Conservation (phyloP, 2,113 vertebrate species). For the Odontophorus gujanensis region DNA sequence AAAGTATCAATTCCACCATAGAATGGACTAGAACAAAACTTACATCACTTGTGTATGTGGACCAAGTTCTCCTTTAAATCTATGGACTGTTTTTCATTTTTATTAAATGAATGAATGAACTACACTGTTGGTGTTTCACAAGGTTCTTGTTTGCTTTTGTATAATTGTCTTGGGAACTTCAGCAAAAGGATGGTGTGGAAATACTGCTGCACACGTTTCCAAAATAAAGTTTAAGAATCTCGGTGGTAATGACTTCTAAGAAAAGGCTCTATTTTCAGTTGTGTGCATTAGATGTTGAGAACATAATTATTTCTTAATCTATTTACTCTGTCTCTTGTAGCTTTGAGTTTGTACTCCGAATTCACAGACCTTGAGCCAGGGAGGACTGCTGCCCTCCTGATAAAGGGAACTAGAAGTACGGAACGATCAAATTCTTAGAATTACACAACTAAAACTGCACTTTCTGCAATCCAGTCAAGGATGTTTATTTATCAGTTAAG, state of each 20-base stretch:
- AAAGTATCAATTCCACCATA: constrained; percentile 28
- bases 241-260: background rate
- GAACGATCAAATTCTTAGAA: background rate
- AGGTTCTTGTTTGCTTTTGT: background rate
- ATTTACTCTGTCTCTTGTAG: constrained; percentile 6
- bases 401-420: background rate
- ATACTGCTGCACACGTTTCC: constrained; percentile 42
- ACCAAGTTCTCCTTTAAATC: constrained; percentile 73
- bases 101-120: constrained; percentile 64
- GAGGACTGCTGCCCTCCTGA: background rate
- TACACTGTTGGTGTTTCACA: constrained; percentile 42
- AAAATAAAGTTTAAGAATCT: constrained; percentile 46
- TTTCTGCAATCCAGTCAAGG: background rate
- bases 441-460: background rate
- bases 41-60: background rate
- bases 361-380: background rate
- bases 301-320: background rate
- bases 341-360: background rate
- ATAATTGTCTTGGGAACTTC: constrained; percentile 4
- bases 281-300: background rate
- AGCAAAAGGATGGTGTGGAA: constrained; percentile 26
- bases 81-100: constrained; percentile 59
- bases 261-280: background rate
- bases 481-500: background rate
- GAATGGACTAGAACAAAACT: constrained; percentile 38